Evolutionary conservation across 2,113 vertebrate species (phyloP).

Genomic region (Daboia siamensis): DNA sequence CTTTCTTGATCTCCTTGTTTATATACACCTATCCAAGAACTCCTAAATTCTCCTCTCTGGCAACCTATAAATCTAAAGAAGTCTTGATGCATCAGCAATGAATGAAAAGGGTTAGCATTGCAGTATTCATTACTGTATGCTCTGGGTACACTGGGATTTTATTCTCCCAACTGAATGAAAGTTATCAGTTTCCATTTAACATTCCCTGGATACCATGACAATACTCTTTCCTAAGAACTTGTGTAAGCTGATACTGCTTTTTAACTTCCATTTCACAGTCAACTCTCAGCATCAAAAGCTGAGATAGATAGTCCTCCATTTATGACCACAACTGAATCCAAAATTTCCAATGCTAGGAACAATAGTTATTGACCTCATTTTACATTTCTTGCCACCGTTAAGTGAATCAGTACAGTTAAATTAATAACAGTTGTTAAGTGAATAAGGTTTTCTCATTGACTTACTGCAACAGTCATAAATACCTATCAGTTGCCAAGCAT

Average conservation of each 20-base stretch:
- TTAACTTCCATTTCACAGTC: neutral
- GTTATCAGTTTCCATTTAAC: neutral
- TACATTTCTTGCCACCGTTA: neutral
- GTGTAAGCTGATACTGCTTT: neutral
- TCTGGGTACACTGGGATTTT: neutral
- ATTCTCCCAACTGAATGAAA: neutral
- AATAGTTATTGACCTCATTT: neutral
- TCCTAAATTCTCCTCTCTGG: neutral
- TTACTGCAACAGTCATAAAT: neutral
- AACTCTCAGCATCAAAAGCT: neutral
- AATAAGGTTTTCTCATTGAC: neutral
- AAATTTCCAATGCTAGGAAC: neutral
- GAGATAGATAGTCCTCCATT: neutral
- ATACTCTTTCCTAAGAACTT: neutral
- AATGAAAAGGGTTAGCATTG: neutral
- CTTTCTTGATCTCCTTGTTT: neutral
- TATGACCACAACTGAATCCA: neutral
- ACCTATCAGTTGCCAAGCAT: neutral
- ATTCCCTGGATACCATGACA: neutral
- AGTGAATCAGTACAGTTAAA: neutral
- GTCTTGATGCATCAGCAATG: neutral
- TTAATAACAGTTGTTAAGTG: neutral
- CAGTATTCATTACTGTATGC: neutral
- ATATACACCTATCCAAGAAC: neutral
- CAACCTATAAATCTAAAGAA: neutral